These are phyloP conservation scores for Epizoanthus stellaris DNA, from an alignment of 92 coral and sea anemone species.

Conservation along the genomic window DNA sequence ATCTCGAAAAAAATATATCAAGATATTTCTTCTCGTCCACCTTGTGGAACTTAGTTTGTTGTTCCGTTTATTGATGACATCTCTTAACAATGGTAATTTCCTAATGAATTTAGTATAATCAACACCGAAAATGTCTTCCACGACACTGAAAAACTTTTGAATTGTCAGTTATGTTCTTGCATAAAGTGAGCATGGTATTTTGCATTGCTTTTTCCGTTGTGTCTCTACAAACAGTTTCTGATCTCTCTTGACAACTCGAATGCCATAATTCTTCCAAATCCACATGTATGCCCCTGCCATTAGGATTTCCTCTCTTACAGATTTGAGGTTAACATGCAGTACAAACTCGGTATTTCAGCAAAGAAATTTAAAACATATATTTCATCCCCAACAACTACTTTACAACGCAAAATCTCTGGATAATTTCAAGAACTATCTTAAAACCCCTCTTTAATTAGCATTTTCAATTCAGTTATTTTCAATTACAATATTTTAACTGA, in stretches of 20 bases:
- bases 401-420: too few species aligned
- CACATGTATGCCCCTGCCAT: constrained; percentile 73
- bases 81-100: constrained; percentile 50
- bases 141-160: constrained; percentile 30
- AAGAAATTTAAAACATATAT: too few species aligned
- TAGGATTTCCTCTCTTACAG: constrained; percentile 4
- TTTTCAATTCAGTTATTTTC: too few species aligned
- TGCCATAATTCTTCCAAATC: constrained; percentile 62
- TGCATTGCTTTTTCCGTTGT: constrained; percentile 42
- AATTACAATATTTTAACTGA: too few species aligned
- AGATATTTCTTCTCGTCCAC: constrained; percentile 51
- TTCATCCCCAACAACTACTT: too few species aligned
- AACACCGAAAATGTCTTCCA: constrained; percentile 34
- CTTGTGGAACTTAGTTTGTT: constrained; percentile 19
- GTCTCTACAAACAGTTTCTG: constrained; percentile 31
- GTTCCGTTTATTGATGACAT: constrained; percentile 55
- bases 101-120: constrained; percentile 35
- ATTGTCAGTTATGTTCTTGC: constrained; percentile 46
- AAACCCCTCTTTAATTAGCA: too few species aligned
- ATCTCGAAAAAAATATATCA: constrained; percentile 50
- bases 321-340: too few species aligned
- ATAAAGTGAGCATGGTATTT: constrained; percentile 53
- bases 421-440: too few species aligned
- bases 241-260: constrained; percentile 46
- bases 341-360: too few species aligned